Percentiles rank a stretch among this genome's conserved stretches.
These are phyloP conservation scores for Cetoscarus ocellatus DNA, from an alignment of 2,797 vertebrate genomes.

Conservation along the genomic window DNA sequence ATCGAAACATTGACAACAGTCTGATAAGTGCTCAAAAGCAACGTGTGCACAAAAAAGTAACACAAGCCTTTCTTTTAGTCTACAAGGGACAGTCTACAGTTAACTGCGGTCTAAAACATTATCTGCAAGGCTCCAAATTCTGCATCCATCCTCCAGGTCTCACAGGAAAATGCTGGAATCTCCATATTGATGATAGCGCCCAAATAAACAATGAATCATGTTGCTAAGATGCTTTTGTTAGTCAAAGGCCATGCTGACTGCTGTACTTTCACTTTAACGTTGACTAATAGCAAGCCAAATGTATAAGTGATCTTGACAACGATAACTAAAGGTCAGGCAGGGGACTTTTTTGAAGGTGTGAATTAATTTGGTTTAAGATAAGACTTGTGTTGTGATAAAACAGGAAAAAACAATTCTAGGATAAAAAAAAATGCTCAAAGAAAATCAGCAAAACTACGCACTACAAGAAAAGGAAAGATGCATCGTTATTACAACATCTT, in stretches of 20 bases:
- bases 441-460: too few species aligned
- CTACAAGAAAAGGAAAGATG: conserved; percentile 15
- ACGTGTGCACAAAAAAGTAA: conserved; percentile 31
- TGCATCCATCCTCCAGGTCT: conserved; percentile 88
- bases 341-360: too few species aligned
- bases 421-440: too few species aligned
- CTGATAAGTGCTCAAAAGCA: conserved; percentile 11
- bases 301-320: conserved; percentile 31
- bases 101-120: conserved; percentile 81
- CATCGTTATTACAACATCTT: background rate
- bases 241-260: conserved; percentile 32
- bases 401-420: too few species aligned
- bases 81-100: conserved; percentile 66
- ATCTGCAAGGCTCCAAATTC: conserved; percentile 87
- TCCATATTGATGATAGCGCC: conserved; percentile 83
- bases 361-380: too few species aligned
- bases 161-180: conserved; percentile 87
- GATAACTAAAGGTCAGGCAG: background rate
- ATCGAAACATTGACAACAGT: conserved; percentile 32
- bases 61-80: conserved; percentile 40
- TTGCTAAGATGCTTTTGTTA: conserved; percentile 70
- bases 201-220: conserved; percentile 85
- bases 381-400: too few species aligned
- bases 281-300: background rate
- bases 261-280: conserved; percentile 10